These are phyloP conservation scores for Elachura formosa DNA, from an alignment of 2,113 vertebrate species.

Conservation along the genomic window DNA sequence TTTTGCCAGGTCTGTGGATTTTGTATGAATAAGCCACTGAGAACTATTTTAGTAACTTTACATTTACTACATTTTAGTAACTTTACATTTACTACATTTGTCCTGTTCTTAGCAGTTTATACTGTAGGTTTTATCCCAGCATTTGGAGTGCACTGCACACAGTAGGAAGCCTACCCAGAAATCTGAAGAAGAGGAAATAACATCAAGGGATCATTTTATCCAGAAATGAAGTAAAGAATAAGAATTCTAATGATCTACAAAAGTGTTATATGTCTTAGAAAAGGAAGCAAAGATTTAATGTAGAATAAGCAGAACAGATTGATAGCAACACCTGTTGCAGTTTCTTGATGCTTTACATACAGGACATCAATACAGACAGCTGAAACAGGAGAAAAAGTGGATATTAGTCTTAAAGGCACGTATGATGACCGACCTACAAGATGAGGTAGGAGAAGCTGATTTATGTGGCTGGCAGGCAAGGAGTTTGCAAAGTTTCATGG, in stretches of 20 bases:
- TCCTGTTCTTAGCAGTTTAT: not conserved
- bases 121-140: not conserved
- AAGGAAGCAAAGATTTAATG: not conserved
- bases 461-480: conserved; percentile 29
- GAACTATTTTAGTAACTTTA: not conserved
- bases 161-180: not conserved
- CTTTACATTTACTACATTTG: not conserved
- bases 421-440: not conserved
- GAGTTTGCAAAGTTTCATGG: not conserved
- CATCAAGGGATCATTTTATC: not conserved
- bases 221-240: not conserved
- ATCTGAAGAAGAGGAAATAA: not conserved
- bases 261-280: not conserved
- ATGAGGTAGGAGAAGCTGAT: conserved; percentile 15
- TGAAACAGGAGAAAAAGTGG: not conserved
- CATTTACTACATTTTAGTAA: not conserved
- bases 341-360: not conserved
- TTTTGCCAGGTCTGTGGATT: not conserved
- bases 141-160: not conserved
- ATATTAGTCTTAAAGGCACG: not conserved
- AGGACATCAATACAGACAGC: not conserved
- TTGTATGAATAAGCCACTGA: not conserved
- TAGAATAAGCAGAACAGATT: not conserved
- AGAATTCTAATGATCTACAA: not conserved
- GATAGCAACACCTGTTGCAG: not conserved